Evolutionary conservation across 2,113 vertebrate genomes (phyloP).

Genomic region (Heterocephalus glaber): DNA sequence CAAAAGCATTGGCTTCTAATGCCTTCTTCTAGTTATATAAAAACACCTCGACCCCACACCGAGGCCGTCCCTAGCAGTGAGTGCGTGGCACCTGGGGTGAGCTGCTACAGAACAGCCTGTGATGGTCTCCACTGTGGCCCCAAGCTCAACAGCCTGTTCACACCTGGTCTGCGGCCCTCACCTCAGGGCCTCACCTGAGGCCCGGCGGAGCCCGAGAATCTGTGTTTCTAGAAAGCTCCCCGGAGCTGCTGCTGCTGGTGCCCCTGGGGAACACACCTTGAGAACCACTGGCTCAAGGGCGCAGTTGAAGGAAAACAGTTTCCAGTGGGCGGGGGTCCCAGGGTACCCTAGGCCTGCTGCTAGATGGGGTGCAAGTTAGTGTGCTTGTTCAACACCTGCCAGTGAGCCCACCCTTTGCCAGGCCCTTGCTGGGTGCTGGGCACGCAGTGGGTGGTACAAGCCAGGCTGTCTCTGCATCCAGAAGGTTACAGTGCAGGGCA

Average conservation of each 20-base stretch:
- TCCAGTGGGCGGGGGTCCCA: neutral
- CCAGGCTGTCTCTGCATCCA: neutral
- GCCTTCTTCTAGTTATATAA: neutral
- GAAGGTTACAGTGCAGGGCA: neutral
- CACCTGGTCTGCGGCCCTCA: neutral
- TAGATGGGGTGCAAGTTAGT: neutral
- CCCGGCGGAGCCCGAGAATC: neutral
- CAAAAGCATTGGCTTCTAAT: conserved; percentile 15
- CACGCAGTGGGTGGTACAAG: neutral
- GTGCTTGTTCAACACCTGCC: neutral
- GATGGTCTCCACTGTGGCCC: neutral
- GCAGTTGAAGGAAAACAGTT: conserved; percentile 8
- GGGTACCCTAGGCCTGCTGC: neutral
- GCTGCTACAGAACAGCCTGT: neutral
- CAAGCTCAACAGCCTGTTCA: neutral
- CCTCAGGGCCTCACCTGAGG: neutral
- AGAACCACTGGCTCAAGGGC: neutral
- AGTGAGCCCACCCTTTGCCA: neutral
- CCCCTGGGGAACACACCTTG: neutral
- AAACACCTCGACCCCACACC: neutral
- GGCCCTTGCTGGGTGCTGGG: neutral
- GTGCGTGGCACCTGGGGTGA: neutral
- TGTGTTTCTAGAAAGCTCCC: neutral
- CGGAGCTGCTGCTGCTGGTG: neutral
- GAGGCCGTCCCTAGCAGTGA: neutral